phyloP scores from a whole-genome alignment of 2,888 invertebrate species.

The Drosophila niveifrons region DNA sequence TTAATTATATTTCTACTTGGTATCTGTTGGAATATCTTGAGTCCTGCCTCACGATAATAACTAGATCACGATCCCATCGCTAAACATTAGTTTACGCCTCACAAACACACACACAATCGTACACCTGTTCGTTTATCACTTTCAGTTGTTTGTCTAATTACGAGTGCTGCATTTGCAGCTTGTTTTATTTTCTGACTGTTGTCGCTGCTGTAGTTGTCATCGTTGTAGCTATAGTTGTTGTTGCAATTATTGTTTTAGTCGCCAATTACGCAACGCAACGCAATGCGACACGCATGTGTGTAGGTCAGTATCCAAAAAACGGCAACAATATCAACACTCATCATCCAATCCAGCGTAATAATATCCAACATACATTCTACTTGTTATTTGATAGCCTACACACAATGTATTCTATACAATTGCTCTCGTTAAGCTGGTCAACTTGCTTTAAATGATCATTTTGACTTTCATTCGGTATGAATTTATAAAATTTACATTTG shows the following conservation, averaged over 20 bases:
- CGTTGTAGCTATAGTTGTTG: constrained; percentile 1
- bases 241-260: constrained; percentile 6
- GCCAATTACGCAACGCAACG: constrained; percentile 24
- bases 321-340: constrained; percentile 1
- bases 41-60: background rate
- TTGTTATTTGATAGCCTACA: background rate
- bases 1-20: too few species aligned
- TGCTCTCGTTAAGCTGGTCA: background rate
- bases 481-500: too few species aligned
- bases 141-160: constrained; percentile 36
- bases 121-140: constrained; percentile 17
- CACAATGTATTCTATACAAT: background rate
- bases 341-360: constrained; percentile 16
- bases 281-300: constrained; percentile 21
- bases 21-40: too few species aligned
- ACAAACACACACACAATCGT: constrained; percentile 8
- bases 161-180: constrained; percentile 15
- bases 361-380: background rate
- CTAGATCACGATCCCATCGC: background rate
- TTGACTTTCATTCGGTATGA: too few species aligned
- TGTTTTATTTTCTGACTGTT: background rate
- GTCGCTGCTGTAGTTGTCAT: constrained; percentile 13
- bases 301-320: constrained; percentile 58
- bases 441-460: too few species aligned
- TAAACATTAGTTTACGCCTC: background rate